phyloP scores from a whole-genome alignment of 2,113 vertebrate species.

The human (Homo sapiens) region DNA sequence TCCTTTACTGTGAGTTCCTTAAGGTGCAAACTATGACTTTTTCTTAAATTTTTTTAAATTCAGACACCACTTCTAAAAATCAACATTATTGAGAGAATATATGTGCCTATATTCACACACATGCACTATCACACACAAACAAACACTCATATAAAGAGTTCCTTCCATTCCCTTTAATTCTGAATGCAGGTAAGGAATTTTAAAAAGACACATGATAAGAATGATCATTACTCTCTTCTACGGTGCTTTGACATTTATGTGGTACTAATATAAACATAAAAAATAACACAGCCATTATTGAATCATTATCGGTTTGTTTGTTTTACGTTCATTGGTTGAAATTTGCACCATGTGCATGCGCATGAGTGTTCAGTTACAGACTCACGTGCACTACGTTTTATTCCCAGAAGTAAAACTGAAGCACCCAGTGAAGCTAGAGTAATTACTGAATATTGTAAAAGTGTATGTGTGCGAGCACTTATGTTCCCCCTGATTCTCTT shows the following conservation, averaged over 20 bases:
- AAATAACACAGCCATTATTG: conserved; percentile 38
- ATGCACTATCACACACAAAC: not conserved
- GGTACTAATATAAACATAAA: conserved; percentile 45
- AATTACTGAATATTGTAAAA: conserved; percentile 50
- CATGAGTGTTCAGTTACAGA: conserved; percentile 4
- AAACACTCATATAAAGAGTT: not conserved
- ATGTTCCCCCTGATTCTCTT: not conserved
- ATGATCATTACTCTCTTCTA: not conserved
- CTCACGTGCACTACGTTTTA: conserved; percentile 29
- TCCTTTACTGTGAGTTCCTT: not conserved
- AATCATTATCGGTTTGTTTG: conserved; percentile 34
- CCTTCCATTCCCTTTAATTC: not conserved
- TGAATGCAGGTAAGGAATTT: not conserved
- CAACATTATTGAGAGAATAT: not conserved
- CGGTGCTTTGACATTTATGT: conserved; percentile 39
- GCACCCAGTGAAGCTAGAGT: conserved; percentile 15
- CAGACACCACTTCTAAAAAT: not conserved
- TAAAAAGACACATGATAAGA: not conserved
- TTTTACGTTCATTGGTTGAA: conserved; percentile 39
- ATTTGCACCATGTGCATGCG: conserved; percentile 8
- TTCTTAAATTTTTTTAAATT: not conserved
- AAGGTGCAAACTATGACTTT: not conserved
- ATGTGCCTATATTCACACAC: fast-evolving
- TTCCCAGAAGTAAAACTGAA: conserved; percentile 51
- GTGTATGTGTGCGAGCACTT: conserved; percentile 3